Evolutionary conservation across 2,888 invertebrate species (phyloP).

Genomic region (Allacma fusca): DNA sequence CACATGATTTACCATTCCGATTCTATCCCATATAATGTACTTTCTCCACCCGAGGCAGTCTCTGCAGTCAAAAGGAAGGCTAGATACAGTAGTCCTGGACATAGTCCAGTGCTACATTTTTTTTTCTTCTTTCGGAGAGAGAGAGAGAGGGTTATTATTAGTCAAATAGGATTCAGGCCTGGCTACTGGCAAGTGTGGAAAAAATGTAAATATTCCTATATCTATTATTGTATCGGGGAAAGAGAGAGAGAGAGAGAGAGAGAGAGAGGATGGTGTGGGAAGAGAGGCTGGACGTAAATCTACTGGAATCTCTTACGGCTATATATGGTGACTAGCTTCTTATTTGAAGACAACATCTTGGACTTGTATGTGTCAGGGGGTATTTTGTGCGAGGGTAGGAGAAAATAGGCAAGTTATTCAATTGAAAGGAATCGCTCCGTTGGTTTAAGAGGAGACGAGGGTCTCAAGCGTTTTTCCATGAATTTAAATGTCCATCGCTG

Average conservation of each 20-base stretch:
- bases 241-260: too few relatives aligned
- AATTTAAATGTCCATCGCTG: slow-evolving; percentile 33
- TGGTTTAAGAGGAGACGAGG: background rate
- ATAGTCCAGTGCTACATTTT: too few relatives aligned
- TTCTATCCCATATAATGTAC: too few relatives aligned
- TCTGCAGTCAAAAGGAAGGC: too few relatives aligned
- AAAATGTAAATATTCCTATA: background rate
- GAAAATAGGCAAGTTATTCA: slow-evolving; percentile 20
- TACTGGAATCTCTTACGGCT: background rate
- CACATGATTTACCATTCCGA: slow-evolving; percentile 35
- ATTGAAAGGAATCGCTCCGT: slow-evolving; percentile 18
- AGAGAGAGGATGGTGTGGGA: background rate
- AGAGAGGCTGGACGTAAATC: background rate
- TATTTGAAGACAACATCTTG: too few relatives aligned
- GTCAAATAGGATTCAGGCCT: too few relatives aligned
- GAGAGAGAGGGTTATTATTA: background rate
- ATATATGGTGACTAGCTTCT: too few relatives aligned
- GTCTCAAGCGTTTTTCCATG: slow-evolving; percentile 30
- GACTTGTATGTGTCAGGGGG: too few relatives aligned
- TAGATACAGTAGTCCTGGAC: too few relatives aligned
- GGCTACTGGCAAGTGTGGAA: background rate
- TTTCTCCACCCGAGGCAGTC: too few relatives aligned
- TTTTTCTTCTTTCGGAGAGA: too few relatives aligned
- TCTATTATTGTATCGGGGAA: slow-evolving; percentile 22
- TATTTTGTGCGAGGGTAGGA: background rate